Evolutionary conservation across 2,113 vertebrate species (phyloP), one percentile per base, ranked within the genome.

Genomic region (Dinomys branickii): DNA sequence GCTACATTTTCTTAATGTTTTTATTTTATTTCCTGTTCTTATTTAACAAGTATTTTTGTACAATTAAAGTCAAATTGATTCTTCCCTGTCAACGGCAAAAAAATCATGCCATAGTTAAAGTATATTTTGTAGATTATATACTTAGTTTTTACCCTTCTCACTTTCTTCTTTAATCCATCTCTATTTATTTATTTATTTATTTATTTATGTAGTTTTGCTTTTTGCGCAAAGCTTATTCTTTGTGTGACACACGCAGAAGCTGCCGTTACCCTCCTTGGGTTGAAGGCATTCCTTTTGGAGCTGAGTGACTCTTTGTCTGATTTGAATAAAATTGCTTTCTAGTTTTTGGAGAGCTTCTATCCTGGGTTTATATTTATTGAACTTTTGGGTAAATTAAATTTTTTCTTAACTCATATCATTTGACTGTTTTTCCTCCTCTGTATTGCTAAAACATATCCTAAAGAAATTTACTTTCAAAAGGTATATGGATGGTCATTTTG

Each of bases 391-490:
- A 77, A 86, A 33, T 61, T 82, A 56, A 17, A 95, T 61, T 94
- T 54, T 90, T 85, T 87, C 67, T 84, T 82, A 94, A 91, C 10
- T 1, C 20, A 44, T 1, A 22, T 88, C 19, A 85, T 94, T 89
- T 52, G 28, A 19, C 84, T 90, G 2, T 9, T 54, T 93, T 58
- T 35, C 20, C 16, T n/a, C 11, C 33, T 65, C 47, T 86, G 20
- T 95, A 89, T 82, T 92, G 38, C 28, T 87, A 71, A 33, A 65
- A 61, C 71, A 63, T 3, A 78, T 84, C 33, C 20, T 93, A 91
- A 50, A 67, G 33, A 77, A 88, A 67, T 19, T 85, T 90, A 75
- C n/a, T 94, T 50, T 75, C 44, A 85, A 88, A 92, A 81, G 13
- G 0, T 63, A 13, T 89, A 17, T 82, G 9, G 11, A 8, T 80